phyloP scores from a whole-genome alignment of 2,888 invertebrate species.

The Athetis lepigone region DNA sequence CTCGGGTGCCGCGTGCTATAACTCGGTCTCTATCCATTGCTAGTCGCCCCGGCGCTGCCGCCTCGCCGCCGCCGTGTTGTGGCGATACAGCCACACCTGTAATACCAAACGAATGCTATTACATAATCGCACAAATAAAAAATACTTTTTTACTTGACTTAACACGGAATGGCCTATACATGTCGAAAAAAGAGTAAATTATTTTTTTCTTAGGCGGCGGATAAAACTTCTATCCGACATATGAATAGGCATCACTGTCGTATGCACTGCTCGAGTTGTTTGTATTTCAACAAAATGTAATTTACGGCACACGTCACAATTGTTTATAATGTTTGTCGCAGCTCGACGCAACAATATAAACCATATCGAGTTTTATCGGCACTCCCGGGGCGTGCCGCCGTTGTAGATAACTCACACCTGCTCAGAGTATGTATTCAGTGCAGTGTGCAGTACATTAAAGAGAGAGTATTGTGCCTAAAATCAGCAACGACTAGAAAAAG shows the following conservation, averaged over 20 bases:
- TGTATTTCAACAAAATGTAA: slow-evolving; percentile 19
- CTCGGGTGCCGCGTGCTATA: slow-evolving; percentile 79
- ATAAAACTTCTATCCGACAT: slow-evolving; percentile 1
- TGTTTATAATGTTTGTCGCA: slow-evolving; percentile 20
- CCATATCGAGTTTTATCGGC: slow-evolving; percentile 21
- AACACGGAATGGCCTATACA: slow-evolving; percentile 8
- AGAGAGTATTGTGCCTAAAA: slow-evolving; percentile 5
- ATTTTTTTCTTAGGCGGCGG: slow-evolving; percentile 2
- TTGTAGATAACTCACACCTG: slow-evolving; percentile 28
- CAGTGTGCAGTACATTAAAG: slow-evolving; percentile 17
- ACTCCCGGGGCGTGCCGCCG: slow-evolving; percentile 9
- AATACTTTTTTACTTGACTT: slow-evolving; percentile 5
- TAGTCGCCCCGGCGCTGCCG: slow-evolving; percentile 92
- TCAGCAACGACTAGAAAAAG: slow-evolving; percentile 10
- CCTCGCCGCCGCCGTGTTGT: slow-evolving; percentile 87
- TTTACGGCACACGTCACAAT: slow-evolving; percentile 12
- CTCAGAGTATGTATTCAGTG: slow-evolving; percentile 5
- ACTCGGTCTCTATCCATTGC: slow-evolving; percentile 91
- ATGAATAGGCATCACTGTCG: neutral
- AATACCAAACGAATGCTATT: slow-evolving; percentile 41
- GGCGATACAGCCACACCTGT: slow-evolving; percentile 88
- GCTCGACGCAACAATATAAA: slow-evolving; percentile 13
- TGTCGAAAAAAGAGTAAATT: neutral
- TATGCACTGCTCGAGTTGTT: too few relatives aligned
- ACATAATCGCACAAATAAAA: neutral